Percentiles rank a stretch among this genome's conserved stretches.
phyloP scores from a whole-genome alignment of 2,797 vertebrate species.

The Myotis vivesi region DNA sequence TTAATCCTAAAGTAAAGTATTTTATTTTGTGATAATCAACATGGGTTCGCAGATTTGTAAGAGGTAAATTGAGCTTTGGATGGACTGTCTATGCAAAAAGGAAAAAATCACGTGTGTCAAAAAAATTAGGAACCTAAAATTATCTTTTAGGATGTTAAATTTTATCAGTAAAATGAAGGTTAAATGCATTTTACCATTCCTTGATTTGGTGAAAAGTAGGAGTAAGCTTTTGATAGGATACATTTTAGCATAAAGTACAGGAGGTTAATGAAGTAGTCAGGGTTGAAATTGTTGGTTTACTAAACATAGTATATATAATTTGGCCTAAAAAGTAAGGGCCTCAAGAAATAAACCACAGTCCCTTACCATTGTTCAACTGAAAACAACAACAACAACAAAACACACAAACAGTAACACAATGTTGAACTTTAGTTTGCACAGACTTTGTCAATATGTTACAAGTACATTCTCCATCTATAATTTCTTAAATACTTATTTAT shows the following conservation, averaged over 20 bases:
- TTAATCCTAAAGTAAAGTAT: neutral
- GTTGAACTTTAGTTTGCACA: neutral
- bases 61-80: neutral
- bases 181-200: neutral
- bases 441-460: neutral
- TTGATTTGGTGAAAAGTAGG: neutral
- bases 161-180: neutral
- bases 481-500: slow-evolving; percentile 20
- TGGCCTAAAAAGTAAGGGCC: neutral
- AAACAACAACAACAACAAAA: neutral
- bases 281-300: slow-evolving; percentile 1
- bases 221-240: slow-evolving; percentile 12
- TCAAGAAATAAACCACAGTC: neutral
- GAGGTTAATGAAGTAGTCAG: slow-evolving; percentile 29
- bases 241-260: slow-evolving; percentile 50
- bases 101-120: neutral
- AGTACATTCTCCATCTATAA: neutral
- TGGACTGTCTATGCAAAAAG: neutral
- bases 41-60: neutral
- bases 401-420: neutral
- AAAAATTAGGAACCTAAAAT: neutral
- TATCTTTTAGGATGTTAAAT: neutral
- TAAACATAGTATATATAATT: neutral
- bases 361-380: neutral
- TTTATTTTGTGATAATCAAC: neutral